These are phyloP conservation scores for Drosophila longiperda DNA, from an alignment of 2,888 invertebrate genomes.

Conservation along the genomic window DNA sequence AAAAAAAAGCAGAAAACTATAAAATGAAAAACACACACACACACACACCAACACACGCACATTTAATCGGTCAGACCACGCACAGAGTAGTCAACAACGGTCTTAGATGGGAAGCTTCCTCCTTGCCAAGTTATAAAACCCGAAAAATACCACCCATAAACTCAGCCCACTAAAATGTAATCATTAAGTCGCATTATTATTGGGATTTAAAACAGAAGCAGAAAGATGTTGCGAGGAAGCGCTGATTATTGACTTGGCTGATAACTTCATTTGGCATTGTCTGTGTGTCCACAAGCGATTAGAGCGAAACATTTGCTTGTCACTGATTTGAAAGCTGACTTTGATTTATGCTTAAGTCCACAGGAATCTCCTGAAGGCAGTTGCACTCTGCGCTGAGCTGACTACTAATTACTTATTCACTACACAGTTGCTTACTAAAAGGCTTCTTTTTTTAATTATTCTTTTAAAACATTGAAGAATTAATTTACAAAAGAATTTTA, in stretches of 20 bases:
- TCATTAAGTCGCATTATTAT: constrained; percentile 60
- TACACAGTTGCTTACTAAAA: not conserved
- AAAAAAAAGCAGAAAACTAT: constrained; percentile 76
- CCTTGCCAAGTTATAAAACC: constrained; percentile 50
- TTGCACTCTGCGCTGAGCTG: not conserved
- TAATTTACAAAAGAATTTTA: not conserved
- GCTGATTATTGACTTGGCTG: constrained; percentile 59
- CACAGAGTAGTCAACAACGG: constrained; percentile 61
- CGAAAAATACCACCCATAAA: constrained; percentile 60
- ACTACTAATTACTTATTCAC: not conserved
- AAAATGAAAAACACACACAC: constrained; percentile 69
- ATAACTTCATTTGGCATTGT: constrained; percentile 55
- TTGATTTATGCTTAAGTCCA: constrained; percentile 11
- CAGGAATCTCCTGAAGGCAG: not conserved
- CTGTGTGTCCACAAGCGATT: constrained; percentile 37
- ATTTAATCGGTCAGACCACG: constrained; percentile 65
- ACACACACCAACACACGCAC: constrained; percentile 30
- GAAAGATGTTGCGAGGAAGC: not conserved
- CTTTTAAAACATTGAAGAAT: not conserved
- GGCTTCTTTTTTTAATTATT: not conserved
- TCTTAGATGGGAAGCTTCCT: constrained; percentile 62
- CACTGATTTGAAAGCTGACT: constrained; percentile 19
- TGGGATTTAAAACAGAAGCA: constrained; percentile 33
- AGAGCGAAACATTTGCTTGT: constrained; percentile 18
- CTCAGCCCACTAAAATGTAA: constrained; percentile 25